Evolutionary conservation across 2,888 invertebrate species (phyloP).

Genomic region (Eumerus sabulonum): DNA sequence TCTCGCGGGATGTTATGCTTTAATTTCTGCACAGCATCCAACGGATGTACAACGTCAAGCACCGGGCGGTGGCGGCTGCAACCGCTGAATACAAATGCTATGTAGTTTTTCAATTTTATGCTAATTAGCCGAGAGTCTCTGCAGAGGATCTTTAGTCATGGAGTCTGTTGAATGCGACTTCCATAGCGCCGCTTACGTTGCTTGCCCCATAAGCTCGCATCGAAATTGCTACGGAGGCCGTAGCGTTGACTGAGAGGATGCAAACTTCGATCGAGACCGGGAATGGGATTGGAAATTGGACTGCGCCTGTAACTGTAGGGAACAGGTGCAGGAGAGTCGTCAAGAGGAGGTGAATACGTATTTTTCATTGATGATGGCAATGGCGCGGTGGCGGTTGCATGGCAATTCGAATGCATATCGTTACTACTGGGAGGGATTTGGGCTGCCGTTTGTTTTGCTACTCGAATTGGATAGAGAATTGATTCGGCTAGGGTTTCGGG

Average conservation of each 20-base stretch:
- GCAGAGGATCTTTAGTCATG: constrained; percentile 57
- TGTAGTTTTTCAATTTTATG: constrained; percentile 77
- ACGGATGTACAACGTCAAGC: constrained; percentile 14
- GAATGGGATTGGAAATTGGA: too few species aligned
- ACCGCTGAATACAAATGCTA: constrained; percentile 69
- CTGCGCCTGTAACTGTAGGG: neutral
- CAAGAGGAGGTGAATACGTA: constrained; percentile 43
- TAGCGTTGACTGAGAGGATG: too few species aligned
- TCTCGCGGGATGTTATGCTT: constrained; percentile 67
- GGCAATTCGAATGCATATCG: constrained; percentile 67
- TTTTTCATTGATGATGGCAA: constrained; percentile 58
- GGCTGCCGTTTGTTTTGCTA: constrained; percentile 64
- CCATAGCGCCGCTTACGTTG: neutral
- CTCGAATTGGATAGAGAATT: constrained; percentile 63
- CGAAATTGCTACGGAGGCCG: too few species aligned
- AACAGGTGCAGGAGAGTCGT: constrained; percentile 58
- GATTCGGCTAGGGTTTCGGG: constrained; percentile 51
- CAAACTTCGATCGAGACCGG: too few species aligned
- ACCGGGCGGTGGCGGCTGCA: constrained; percentile 26
- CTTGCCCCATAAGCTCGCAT: too few species aligned
- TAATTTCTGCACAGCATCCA: constrained; percentile 64
- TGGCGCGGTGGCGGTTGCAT: constrained; percentile 33
- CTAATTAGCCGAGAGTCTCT: constrained; percentile 73
- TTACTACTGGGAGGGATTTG: constrained; percentile 68
- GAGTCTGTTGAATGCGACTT: constrained; percentile 47